Evolutionary conservation across 2,113 vertebrate genomes (phyloP).

Genomic region (Melospiza georgiana): DNA sequence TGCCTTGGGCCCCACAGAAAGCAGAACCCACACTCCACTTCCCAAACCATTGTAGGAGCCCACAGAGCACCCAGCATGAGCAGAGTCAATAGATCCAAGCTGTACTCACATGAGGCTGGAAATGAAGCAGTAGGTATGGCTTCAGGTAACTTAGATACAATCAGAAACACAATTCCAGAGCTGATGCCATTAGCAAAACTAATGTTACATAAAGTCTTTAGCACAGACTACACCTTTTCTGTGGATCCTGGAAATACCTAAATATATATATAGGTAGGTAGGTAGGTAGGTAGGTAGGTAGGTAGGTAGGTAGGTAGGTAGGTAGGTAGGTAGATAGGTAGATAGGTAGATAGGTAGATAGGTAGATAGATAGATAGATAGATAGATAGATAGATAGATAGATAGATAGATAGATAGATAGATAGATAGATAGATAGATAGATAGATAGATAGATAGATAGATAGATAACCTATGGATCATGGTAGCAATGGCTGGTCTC

Average conservation of each 20-base stretch:
- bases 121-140: not conserved
- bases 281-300: too few species aligned
- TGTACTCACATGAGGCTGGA: not conserved
- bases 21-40: not conserved
- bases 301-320: too few species aligned
- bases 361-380: too few species aligned
- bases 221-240: not conserved
- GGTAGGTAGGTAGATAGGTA: too few species aligned
- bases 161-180: not conserved
- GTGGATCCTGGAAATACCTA: not conserved
- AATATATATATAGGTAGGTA: too few species aligned
- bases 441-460: too few species aligned
- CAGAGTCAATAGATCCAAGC: not conserved
- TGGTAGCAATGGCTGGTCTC: not conserved
- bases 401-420: too few species aligned
- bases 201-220: not conserved
- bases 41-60: not conserved
- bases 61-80: not conserved
- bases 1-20: not conserved
- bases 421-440: too few species aligned
- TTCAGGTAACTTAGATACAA: not conserved
- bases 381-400: too few species aligned
- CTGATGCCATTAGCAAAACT: not conserved
- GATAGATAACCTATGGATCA: not conserved
- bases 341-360: too few species aligned